Percentiles rank a stretch among this genome's conserved stretches.
These are phyloP conservation scores for Empidonax alnorum DNA, from an alignment of 2,113 vertebrate genomes.

Conservation along the genomic window DNA sequence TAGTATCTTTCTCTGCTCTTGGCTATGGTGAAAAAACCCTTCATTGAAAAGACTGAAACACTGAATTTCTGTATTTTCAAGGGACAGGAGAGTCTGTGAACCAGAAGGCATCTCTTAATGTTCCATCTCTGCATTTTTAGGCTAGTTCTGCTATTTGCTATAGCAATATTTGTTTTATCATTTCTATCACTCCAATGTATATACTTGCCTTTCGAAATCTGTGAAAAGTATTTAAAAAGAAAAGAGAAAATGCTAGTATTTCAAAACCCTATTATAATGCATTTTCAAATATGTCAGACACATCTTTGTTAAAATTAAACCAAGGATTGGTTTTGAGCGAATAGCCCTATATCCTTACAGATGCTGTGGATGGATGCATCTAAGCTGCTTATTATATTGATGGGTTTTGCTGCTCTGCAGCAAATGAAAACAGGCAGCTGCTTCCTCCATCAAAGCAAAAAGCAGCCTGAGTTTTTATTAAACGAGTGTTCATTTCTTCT, in stretches of 20 bases:
- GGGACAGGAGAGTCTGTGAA: constrained; percentile 33
- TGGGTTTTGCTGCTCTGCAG: constrained; percentile 88
- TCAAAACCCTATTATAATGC: constrained; percentile 79
- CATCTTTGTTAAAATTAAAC: constrained; percentile 90
- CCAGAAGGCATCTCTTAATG: constrained; percentile 26
- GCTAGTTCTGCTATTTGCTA: constrained; percentile 47
- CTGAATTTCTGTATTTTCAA: constrained; percentile 42
- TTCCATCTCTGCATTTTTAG: constrained; percentile 55
- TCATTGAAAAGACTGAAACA: constrained; percentile 21
- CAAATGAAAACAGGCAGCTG: constrained; percentile 89
- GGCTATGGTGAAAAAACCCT: neutral
- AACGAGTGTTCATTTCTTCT: constrained; percentile 98
- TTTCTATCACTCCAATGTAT: constrained; percentile 61
- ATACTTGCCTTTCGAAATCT: constrained; percentile 73
- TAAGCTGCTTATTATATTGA: constrained; percentile 99
- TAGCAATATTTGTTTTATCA: constrained; percentile 65
- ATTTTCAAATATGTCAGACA: constrained; percentile 86
- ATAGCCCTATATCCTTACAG: constrained; percentile 87
- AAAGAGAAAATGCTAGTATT: constrained; percentile 77
- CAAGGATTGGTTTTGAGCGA: constrained; percentile 88
- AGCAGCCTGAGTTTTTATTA: constrained; percentile 96
- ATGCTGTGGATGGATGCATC: constrained; percentile 93
- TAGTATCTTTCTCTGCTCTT: constrained; percentile 6
- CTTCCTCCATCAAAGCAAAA: constrained; percentile 94
- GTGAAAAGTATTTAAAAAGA: constrained; percentile 77